These are phyloP conservation scores for Muntiacus muntjak DNA, from an alignment of 2,113 vertebrate genomes.

Conservation along the genomic window DNA sequence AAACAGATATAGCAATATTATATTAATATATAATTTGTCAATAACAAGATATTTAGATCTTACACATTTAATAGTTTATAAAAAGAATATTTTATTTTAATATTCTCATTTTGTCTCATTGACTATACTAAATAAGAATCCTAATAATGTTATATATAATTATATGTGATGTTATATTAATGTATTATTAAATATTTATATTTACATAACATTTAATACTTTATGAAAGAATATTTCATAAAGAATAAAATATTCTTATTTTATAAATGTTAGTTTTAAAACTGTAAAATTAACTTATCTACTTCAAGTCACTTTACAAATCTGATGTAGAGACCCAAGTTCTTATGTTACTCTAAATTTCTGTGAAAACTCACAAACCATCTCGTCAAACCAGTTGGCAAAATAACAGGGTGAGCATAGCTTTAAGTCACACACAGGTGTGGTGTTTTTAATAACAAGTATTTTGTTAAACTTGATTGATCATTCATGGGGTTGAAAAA, in stretches of 20 bases:
- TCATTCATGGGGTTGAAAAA: conserved; percentile 8
- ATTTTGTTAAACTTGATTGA: background rate
- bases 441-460: background rate
- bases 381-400: background rate
- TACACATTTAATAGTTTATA: background rate
- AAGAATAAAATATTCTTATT: background rate
- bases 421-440: background rate
- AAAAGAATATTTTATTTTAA: background rate
- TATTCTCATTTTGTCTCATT: background rate
- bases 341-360: background rate
- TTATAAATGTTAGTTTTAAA: conserved; percentile 1
- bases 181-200: background rate
- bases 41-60: background rate
- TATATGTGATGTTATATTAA: background rate
- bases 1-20: background rate
- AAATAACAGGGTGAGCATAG: background rate
- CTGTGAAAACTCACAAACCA: background rate
- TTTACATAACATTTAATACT: background rate
- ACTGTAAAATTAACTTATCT: background rate
- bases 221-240: background rate
- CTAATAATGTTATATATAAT: background rate
- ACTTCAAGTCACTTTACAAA: background rate
- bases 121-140: background rate
- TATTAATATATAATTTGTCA: background rate
- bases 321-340: background rate